A percentile compares a stretch with the other conserved stretches of the same genome.
Conservation (phyloP, 2,888 invertebrate genomes). For the Rhynchonema sp. region DNA sequence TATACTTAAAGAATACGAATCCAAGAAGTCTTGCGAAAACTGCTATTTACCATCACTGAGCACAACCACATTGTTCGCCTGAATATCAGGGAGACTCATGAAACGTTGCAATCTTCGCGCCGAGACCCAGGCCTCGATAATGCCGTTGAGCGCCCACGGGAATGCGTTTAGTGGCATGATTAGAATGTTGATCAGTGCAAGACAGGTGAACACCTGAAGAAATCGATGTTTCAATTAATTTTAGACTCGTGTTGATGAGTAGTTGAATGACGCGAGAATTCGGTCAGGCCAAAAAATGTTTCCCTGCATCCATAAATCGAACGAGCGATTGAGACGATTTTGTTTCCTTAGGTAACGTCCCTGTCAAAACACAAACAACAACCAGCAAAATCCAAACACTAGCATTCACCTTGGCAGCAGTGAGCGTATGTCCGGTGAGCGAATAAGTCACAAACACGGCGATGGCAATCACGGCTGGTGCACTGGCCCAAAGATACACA, state of each 20-base stretch:
- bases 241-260: no score
- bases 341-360: no score
- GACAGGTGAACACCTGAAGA: slow-evolving; percentile 58
- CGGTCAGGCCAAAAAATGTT: no score
- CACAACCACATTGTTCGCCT: no score
- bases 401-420: slow-evolving; percentile 10
- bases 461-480: slow-evolving; percentile 60
- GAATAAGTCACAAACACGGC: slow-evolving; percentile 45
- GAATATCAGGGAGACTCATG: slow-evolving; percentile 22
- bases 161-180: slow-evolving; percentile 87
- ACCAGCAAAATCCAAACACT: no score
- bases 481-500: slow-evolving; percentile 96
- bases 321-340: no score
- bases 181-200: slow-evolving; percentile 83
- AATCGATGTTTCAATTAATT: no score
- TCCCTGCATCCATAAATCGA: no score
- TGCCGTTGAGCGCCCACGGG: slow-evolving; percentile 91
- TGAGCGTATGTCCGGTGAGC: slow-evolving; percentile 37
- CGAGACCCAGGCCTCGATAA: slow-evolving; percentile 88
- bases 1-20: no score
- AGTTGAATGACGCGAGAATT: no score
- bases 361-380: no score
- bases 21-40: neutral
- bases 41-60: neutral
- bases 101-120: slow-evolving; percentile 15